These are phyloP conservation scores for Oreonectes daqikongensis DNA, from an alignment of 2,797 vertebrate species.

Conservation along the genomic window DNA sequence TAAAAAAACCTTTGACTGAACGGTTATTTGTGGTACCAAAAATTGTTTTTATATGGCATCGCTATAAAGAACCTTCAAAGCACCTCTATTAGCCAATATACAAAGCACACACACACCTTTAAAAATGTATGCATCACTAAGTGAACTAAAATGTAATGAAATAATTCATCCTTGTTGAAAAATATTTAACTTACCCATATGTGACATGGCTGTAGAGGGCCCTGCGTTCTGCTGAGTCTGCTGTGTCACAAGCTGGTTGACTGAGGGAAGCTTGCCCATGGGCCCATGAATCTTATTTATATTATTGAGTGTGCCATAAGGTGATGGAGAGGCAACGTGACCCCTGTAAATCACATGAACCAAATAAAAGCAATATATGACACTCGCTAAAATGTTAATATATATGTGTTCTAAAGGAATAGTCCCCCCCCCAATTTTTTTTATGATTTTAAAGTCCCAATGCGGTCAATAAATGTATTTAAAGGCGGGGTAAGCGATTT, in stretches of 20 bases:
- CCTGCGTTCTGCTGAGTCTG: constrained; percentile 81
- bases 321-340: constrained; percentile 80
- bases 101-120: no score
- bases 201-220: constrained; percentile 75
- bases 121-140: constrained; percentile 13
- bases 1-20: no score
- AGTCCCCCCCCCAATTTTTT: no score
- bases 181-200: constrained; percentile 83
- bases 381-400: neutral
- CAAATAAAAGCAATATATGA: neutral
- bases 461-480: no score
- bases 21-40: no score
- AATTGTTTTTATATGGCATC: no score
- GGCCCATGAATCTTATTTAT: constrained; percentile 85
- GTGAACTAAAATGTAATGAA: constrained; percentile 41
- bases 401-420: neutral
- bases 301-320: constrained; percentile 88
- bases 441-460: no score
- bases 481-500: no score
- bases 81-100: no score
- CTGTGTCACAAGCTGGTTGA: constrained; percentile 92
- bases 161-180: neutral
- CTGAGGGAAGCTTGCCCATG: constrained; percentile 84
- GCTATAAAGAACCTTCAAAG: no score
- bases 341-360: constrained; percentile 70